These are phyloP conservation scores for Tenthredo scrophulariae DNA, from an alignment of 2,888 invertebrate genomes.

Conservation along the genomic window DNA sequence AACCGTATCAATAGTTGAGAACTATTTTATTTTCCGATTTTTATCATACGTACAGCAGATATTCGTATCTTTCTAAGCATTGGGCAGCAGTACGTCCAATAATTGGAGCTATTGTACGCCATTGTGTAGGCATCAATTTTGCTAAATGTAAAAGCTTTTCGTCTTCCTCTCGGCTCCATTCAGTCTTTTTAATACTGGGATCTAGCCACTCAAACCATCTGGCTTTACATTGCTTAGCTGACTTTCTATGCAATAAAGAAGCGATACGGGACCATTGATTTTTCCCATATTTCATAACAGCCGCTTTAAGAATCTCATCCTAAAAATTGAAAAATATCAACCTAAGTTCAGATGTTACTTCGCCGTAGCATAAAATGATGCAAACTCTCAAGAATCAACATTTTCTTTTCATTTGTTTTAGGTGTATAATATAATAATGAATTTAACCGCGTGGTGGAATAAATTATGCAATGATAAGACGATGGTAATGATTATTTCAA, in stretches of 20 bases:
- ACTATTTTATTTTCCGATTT: neutral
- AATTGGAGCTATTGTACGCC: conserved; percentile 99
- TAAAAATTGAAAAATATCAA: conserved; percentile 72
- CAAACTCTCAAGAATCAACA: neutral
- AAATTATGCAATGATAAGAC: neutral
- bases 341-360: neutral
- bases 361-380: neutral
- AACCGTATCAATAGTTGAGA: conserved; percentile 29
- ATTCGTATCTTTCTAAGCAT: conserved; percentile 98
- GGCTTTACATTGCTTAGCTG: conserved; percentile 99
- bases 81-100: conserved; percentile 99
- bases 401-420: neutral
- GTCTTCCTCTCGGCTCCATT: conserved; percentile 99
- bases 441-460: neutral
- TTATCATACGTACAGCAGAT: conserved; percentile 87
- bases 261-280: conserved; percentile 99
- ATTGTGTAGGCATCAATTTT: conserved; percentile 99
- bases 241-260: conserved; percentile 97
- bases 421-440: neutral
- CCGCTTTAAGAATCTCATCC: conserved; percentile 99
- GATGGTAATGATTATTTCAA: neutral
- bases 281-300: conserved; percentile 99
- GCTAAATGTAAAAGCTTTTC: conserved; percentile 98
- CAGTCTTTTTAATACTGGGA: conserved; percentile 99
- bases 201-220: conserved; percentile 99